Evolutionary conservation across 2,888 invertebrate species (phyloP), one percentile per base, ranked within the genome.

Genomic region (Drosophila cracens): DNA sequence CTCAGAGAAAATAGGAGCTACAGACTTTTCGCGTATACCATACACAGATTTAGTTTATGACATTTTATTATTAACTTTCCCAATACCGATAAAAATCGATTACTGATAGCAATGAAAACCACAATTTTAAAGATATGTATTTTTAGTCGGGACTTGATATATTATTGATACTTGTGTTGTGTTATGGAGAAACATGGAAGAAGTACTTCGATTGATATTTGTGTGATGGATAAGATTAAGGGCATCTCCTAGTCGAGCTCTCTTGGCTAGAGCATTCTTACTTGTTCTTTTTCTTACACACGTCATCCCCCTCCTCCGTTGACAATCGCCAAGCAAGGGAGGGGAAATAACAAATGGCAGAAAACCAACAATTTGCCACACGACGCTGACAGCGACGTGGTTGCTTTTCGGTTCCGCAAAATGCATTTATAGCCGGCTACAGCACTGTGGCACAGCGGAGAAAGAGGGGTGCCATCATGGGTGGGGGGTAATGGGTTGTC

Each of bases 331-430:
- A 46, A 54, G 27, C 33, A 53, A 46, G 46, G 38, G 43, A 27
- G 38, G 40, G 58, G 40, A 48, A 54, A 64, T 40, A 51, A 59
- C 52, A 62, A 57, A 70, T 63, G 62, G 52, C 38, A 75, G 54
- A 52, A 57, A 46, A 8, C 16, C 38, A 36, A 66, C 40, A 46
- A 33, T 62, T 65, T 53, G 74, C 74, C 74, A 78, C 77, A 77
- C 76, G 76, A 77, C 72, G 67, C 54, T 72, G 73, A 72, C 72
- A 67, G 61, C 72, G 58, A 43, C 59, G 61, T 62, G 63, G 71
- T 70, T 70, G 81, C 76, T 82, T 83, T 76, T 81, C 67, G 80
- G 81, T 85, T 87, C 84, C 84, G 84, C 84, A 79, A 85, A 87
- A 77, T 85, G 72, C 84, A 85, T 83, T 83, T 85, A 74, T 84